Evolutionary conservation across 2,113 vertebrate genomes (phyloP).

Genomic region (Procapra przewalskii): DNA sequence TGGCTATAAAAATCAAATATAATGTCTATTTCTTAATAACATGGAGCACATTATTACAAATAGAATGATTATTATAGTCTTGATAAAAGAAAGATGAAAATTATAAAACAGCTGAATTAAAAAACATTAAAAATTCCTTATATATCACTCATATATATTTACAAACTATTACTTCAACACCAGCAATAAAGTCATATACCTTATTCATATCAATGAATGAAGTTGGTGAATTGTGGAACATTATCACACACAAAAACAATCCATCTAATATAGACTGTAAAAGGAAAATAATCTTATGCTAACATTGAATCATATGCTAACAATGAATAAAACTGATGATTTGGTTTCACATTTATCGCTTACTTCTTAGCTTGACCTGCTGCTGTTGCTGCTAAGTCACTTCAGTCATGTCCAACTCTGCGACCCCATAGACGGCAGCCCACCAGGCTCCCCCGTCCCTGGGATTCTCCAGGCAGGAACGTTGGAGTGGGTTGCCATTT

Average conservation of each 20-base stretch:
- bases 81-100: neutral
- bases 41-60: neutral
- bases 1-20: neutral
- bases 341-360: neutral
- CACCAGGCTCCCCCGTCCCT: no score
- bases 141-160: neutral
- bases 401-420: no score
- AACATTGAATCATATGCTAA: neutral
- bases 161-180: neutral
- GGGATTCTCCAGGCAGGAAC: no score
- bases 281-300: neutral
- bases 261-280: neutral
- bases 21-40: neutral
- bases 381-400: no score
- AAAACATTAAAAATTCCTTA: neutral
- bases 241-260: neutral
- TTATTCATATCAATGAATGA: neutral
- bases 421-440: no score
- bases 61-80: neutral
- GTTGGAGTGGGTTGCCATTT: no score
- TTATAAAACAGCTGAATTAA: neutral
- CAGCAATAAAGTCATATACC: neutral
- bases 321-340: neutral
- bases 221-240: neutral
- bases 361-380: neutral